Conservation (phyloP, 92 coral and sea anemone species). For the Muricea muricata region DNA sequence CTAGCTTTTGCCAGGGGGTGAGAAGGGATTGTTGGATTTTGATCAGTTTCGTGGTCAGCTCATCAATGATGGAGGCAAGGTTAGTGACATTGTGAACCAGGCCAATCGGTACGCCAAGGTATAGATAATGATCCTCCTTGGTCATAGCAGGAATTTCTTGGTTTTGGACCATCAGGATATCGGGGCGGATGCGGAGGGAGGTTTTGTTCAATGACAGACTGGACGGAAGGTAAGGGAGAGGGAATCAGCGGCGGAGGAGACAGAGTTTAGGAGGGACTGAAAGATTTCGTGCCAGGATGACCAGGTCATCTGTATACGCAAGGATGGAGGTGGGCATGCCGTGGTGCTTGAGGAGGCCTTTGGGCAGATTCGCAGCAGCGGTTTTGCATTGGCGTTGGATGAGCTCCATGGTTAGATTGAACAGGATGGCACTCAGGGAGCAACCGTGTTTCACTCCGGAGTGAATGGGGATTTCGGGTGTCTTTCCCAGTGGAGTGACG, state of each 20-base stretch:
- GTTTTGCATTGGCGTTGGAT: neutral
- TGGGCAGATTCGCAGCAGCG: neutral
- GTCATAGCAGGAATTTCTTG: neutral
- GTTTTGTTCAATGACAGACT: neutral
- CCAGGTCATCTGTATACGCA: conserved; percentile 42
- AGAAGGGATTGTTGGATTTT: conserved; percentile 30
- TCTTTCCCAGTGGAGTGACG: neutral
- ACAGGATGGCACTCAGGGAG: neutral
- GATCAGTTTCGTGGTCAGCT: conserved; percentile 13
- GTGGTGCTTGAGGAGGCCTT: neutral
- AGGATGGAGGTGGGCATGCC: conserved; percentile 5
- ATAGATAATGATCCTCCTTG: conserved; percentile 22
- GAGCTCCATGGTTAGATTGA: neutral
- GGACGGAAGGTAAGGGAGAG: conserved; percentile 21
- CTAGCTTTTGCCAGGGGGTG: conserved; percentile 46
- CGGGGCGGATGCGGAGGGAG: neutral
- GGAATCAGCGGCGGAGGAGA: conserved; percentile 16
- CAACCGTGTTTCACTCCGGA: conserved; percentile 16
- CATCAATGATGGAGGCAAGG: neutral
- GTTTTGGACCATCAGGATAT: neutral
- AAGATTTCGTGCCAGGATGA: conserved; percentile 26
- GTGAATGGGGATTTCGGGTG: neutral
- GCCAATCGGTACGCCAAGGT: conserved; percentile 52
- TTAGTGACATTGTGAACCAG: neutral
- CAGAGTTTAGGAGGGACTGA: conserved; percentile 19